Percentiles rank a stretch among this genome's conserved stretches.
These are phyloP conservation scores for Thomomys bottae DNA, from an alignment of 2,113 vertebrate genomes.

Conservation along the genomic window DNA sequence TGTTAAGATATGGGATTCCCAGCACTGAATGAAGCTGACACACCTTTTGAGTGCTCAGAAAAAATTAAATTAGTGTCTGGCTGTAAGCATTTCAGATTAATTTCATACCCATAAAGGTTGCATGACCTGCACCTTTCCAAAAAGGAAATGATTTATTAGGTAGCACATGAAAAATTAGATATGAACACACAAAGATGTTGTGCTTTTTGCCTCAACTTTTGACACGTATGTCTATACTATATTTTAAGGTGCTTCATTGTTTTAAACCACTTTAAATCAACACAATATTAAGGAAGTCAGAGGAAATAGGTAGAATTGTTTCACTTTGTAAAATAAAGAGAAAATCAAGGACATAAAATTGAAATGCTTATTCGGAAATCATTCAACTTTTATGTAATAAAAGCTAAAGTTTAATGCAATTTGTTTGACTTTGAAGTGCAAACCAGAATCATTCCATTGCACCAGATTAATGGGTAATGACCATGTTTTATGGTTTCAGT, in stretches of 20 bases:
- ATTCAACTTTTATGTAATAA: neutral
- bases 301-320: neutral
- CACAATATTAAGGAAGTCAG: neutral
- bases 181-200: too few species aligned
- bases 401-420: neutral
- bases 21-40: neutral
- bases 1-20: neutral
- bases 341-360: neutral
- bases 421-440: neutral
- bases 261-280: too few species aligned
- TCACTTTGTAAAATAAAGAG: neutral
- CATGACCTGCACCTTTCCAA: too few species aligned
- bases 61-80: neutral
- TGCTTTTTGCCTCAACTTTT: too few species aligned
- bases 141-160: too few species aligned
- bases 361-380: conserved; percentile 28
- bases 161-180: too few species aligned
- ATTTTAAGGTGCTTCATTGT: too few species aligned
- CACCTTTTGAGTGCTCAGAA: neutral
- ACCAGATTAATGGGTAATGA: neutral
- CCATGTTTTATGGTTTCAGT: neutral
- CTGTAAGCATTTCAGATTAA: neutral
- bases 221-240: too few species aligned
- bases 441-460: neutral
- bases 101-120: neutral